Percentiles rank a stretch among this genome's conserved stretches.
phyloP scores from a whole-genome alignment of 2,113 vertebrate species.

The Catagonus wagneri region DNA sequence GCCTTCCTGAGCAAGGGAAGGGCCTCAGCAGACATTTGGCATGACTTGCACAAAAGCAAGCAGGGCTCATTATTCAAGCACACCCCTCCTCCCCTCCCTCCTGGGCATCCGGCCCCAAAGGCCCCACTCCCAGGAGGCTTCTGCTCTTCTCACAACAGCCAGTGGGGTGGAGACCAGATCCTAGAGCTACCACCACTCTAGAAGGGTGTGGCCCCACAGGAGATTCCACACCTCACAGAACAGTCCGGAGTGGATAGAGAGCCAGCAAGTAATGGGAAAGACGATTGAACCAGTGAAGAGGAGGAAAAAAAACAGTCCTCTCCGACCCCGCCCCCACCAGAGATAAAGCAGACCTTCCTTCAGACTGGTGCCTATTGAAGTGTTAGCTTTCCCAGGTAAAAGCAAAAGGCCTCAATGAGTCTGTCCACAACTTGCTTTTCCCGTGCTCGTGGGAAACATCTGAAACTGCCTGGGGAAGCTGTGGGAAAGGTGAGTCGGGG shows the following conservation, averaged over 20 bases:
- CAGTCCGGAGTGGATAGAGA: not conserved
- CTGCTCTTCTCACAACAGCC: conserved; percentile 63
- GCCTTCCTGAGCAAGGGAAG: conserved; percentile 66
- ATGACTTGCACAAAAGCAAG: conserved; percentile 81
- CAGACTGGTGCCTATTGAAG: conserved; percentile 31
- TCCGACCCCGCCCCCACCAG: not conserved
- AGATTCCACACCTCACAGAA: conserved; percentile 43
- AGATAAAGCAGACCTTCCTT: not conserved
- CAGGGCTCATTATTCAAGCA: conserved; percentile 76
- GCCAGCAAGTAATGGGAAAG: conserved; percentile 20
- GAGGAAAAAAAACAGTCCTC: conserved; percentile 16
- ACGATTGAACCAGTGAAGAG: not conserved
- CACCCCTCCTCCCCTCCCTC: conserved; percentile 69
- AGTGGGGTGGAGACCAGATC: conserved; percentile 69
- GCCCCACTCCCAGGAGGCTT: conserved; percentile 69
- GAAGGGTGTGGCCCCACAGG: conserved; percentile 55
- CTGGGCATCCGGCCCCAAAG: conserved; percentile 76
- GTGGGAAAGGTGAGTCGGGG: conserved; percentile 17
- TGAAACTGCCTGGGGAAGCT: not conserved
- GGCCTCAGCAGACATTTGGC: conserved; percentile 66
- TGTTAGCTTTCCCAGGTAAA: not conserved
- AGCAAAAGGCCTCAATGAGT: not conserved
- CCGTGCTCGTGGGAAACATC: not conserved
- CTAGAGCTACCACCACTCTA: conserved; percentile 56
- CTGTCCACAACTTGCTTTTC: conserved; percentile 11